Evolutionary conservation across 2,888 invertebrate species (phyloP).

Genomic region (Lasioglossum calceatum): DNA sequence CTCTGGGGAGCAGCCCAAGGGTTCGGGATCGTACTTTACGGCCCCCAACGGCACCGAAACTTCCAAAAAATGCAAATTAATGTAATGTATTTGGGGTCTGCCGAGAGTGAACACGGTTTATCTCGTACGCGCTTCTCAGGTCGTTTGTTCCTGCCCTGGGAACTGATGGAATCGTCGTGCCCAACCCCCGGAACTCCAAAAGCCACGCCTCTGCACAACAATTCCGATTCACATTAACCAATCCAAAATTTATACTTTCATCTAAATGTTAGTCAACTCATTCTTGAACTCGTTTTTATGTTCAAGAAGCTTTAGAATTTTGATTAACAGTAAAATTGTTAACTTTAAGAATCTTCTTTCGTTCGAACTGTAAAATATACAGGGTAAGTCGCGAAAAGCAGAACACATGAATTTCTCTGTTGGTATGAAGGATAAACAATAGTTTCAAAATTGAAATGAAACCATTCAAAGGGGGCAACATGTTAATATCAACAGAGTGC

Average conservation of each 20-base stretch:
- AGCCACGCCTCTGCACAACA: not conserved
- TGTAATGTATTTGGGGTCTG: constrained; percentile 74
- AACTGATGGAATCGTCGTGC: not conserved
- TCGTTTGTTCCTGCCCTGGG: constrained; percentile 21
- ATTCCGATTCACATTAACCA: not conserved
- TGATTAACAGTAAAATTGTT: not conserved
- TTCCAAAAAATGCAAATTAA: constrained; percentile 79
- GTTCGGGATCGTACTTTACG: not conserved
- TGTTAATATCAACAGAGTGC: no score
- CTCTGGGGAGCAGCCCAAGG: not conserved
- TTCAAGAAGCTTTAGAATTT: not conserved
- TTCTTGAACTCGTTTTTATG: not conserved
- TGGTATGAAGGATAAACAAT: no score
- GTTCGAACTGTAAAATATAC: not conserved
- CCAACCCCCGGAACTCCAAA: not conserved
- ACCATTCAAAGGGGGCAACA: no score
- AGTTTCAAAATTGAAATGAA: no score
- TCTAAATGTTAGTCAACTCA: not conserved
- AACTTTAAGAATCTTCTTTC: not conserved
- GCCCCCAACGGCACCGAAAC: constrained; percentile 46
- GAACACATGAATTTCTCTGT: no score
- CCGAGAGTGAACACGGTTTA: constrained; percentile 49
- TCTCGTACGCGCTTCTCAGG: constrained; percentile 47
- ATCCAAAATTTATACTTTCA: not conserved
- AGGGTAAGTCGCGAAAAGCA: no score